Evolutionary conservation across 2,113 vertebrate species (phyloP), one percentile per base, ranked within the genome.

Genomic region (Ceyx cyanopectus): DNA sequence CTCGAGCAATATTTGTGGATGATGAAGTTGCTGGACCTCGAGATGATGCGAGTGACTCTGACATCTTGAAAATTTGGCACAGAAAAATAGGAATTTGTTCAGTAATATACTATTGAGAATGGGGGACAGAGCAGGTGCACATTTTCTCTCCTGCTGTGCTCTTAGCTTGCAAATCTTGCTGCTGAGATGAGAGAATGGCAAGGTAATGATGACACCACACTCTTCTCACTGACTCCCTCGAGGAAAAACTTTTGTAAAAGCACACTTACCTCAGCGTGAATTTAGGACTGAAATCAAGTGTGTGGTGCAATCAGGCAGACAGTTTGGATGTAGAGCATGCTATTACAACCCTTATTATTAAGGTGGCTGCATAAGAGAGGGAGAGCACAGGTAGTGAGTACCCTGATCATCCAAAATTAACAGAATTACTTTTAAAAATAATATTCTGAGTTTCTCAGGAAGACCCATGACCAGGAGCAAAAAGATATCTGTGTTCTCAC

Each of bases 401-500:
- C 68, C n/a, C 46, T 53, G 86, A 26, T 63, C 81, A 92, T 70
- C 34, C 26, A 57, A n/a, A 88, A 93, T 89, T 81, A 95, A 81
- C 63, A 81, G 21, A 80, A 69, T 78, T 68, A 16, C 45, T 6
- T 72, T 84, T 85, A 87, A 26, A 91, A 94, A 70, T 60, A 63
- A 30, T 10, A 6, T 72, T 84, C 56, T 4, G 2, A 24, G 29
- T 78, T 92, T 87, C 85, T 83, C 30, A 27, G 73, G 58, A 57
- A 69, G 23, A 46, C 72, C 14, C 18, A 8, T 51, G 53, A 68
- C 60, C 37, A 46, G 81, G 19, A 87, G 19, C 1, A 90, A 79
- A 75, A 93, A 91, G 79, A 54, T 67, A 81, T 26, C 79, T 93
- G 51, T 89, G 84, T 95, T 96, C 95, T 87, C 90, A 72, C 48